Conservation (phyloP, 2,113 vertebrate genomes). For the Cacatua alba region DNA sequence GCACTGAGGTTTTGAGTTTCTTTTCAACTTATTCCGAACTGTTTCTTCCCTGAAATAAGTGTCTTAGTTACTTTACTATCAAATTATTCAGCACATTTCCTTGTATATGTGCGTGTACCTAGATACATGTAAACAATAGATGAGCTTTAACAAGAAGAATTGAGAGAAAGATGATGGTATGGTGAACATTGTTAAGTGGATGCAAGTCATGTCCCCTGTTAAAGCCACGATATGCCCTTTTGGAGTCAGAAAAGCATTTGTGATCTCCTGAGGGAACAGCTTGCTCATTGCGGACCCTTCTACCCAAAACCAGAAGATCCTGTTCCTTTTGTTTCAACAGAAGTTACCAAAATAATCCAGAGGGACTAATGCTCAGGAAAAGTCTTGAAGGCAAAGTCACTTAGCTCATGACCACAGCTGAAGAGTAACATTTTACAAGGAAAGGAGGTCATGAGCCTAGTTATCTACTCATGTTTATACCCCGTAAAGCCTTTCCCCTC, state of each 20-base stretch:
- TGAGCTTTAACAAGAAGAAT: not conserved
- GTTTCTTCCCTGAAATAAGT: not conserved
- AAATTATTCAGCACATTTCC: not conserved
- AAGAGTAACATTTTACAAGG: conserved; percentile 1
- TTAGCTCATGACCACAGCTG: not conserved
- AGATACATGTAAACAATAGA: not conserved
- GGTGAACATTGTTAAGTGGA: not conserved
- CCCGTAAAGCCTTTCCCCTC: not conserved
- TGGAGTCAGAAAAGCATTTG: not conserved
- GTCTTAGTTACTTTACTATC: not conserved
- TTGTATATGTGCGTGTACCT: not conserved
- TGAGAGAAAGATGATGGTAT: not conserved
- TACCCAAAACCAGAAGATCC: not conserved
- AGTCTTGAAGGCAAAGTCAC: conserved; percentile 22
- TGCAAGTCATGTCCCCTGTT: not conserved
- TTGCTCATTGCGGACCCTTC: not conserved
- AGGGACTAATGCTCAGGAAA: not conserved
- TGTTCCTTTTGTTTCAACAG: not conserved
- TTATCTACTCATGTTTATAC: conserved; percentile 34
- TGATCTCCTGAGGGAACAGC: not conserved
- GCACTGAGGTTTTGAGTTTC: not conserved
- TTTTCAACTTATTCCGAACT: not conserved
- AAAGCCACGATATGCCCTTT: conserved; percentile 2
- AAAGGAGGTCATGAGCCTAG: conserved; percentile 38
- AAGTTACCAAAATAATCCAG: conserved; percentile 13